Evolutionary conservation across 1,140 invertebrate species (phyloP).

Genomic region (Galleria mellonella): DNA sequence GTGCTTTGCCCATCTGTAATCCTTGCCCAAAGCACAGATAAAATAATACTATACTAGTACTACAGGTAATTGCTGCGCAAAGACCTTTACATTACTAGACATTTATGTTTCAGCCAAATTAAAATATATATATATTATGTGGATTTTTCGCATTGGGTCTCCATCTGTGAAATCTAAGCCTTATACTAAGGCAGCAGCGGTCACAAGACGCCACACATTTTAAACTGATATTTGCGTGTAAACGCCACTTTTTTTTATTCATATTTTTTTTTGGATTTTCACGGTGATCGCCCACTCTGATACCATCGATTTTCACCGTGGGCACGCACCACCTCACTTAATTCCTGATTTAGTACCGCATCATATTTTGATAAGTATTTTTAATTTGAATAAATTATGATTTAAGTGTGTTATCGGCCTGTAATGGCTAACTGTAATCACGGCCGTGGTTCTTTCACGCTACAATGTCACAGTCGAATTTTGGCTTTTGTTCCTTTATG

Average conservation of each 20-base stretch:
- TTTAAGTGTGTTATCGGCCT: constrained; percentile 62
- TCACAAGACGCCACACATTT: constrained; percentile 19
- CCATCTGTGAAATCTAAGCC: no score
- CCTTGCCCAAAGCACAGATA: no score
- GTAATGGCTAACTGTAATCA: constrained; percentile 55
- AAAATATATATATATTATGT: no score
- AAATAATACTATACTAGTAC: no score
- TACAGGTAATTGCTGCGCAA: no score
- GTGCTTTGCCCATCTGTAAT: no score
- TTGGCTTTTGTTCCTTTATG: constrained; percentile 12
- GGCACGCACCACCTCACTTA: constrained; percentile 65
- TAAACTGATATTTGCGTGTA: constrained; percentile 61
- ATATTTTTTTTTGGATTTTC: constrained; percentile 62
- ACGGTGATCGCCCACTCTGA: constrained; percentile 53
- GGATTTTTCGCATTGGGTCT: no score
- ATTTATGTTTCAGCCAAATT: no score
- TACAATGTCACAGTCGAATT: constrained; percentile 39
- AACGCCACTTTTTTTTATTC: constrained; percentile 36
- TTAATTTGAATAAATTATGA: constrained; percentile 74
- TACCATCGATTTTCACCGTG: constrained; percentile 53
- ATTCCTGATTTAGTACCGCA: constrained; percentile 69
- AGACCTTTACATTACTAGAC: no score
- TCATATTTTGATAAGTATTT: constrained; percentile 73
- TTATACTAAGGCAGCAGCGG: no score
- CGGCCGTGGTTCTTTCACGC: constrained; percentile 42